Evolutionary conservation across 2,797 vertebrate species (phyloP).

Genomic region (Onychomys arenicola): DNA sequence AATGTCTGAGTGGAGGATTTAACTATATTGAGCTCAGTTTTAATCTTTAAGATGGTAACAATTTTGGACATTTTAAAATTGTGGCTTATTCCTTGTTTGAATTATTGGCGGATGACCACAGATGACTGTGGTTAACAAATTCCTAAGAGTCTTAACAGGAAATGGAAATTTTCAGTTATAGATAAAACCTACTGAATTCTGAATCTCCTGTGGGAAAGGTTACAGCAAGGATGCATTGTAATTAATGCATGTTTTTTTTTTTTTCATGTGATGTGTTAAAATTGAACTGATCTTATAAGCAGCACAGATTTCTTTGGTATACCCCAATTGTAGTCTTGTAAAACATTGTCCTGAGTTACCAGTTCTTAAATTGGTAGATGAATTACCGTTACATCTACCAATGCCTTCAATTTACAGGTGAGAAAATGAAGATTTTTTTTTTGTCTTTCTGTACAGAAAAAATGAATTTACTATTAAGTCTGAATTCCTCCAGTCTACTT

Average conservation of each 20-base stretch:
- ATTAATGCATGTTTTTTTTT: neutral
- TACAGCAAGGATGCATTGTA: neutral
- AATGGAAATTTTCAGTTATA: neutral
- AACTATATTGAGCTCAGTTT: neutral
- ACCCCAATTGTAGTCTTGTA: neutral
- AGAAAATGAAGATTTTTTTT: neutral
- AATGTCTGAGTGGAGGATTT: neutral
- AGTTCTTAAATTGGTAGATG: neutral
- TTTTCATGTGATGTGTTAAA: neutral
- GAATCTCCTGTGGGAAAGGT: neutral
- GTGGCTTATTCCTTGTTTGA: slow-evolving; percentile 25
- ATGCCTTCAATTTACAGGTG: neutral
- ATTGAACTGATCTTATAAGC: neutral
- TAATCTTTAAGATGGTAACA: slow-evolving; percentile 36
- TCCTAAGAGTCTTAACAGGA: slow-evolving; percentile 4
- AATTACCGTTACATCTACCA: neutral
- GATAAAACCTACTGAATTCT: neutral
- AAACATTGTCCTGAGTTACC: slow-evolving; percentile 25
- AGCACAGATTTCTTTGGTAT: neutral
- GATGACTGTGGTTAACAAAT: neutral
- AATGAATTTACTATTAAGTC: neutral
- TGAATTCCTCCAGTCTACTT: neutral
- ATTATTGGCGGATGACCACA: neutral
- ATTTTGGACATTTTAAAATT: neutral
- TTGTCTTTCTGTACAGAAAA: neutral